phyloP scores from a whole-genome alignment of 1,140 invertebrate species.

The Papilio polyxenes region DNA sequence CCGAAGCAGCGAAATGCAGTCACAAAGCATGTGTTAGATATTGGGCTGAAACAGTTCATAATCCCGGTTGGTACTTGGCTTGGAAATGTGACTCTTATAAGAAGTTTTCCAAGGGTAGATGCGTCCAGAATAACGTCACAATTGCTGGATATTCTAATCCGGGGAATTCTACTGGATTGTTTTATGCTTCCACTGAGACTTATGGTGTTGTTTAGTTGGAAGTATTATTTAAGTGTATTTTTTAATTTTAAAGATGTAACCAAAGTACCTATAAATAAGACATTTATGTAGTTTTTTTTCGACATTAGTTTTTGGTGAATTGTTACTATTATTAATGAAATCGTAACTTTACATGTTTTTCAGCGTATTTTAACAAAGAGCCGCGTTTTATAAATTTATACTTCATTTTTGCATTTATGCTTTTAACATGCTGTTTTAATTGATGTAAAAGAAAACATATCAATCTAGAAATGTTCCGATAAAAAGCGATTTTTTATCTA shows the following conservation, averaged over 20 bases:
- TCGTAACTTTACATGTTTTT: too few relatives aligned
- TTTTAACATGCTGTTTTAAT: too few relatives aligned
- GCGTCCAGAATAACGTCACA: conserved; percentile 63
- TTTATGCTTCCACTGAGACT: conserved; percentile 67
- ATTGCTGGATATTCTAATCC: conserved; percentile 72
- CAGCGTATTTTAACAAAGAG: too few relatives aligned
- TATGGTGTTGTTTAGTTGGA: conserved; percentile 49
- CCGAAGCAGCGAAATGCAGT: conserved; percentile 68
- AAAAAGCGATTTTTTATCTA: neutral
- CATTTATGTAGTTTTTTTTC: too few relatives aligned
- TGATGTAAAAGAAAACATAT: too few relatives aligned
- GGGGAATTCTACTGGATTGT: conserved; percentile 71
- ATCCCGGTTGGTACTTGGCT: conserved; percentile 62
- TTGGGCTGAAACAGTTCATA: conserved; percentile 60
- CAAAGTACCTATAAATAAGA: too few relatives aligned
- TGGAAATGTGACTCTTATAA: conserved; percentile 68
- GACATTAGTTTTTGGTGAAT: too few relatives aligned
- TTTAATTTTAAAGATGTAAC: too few relatives aligned
- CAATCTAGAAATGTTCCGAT: too few relatives aligned
- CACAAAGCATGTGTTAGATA: conserved; percentile 70
- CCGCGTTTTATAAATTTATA: too few relatives aligned
- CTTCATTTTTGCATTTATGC: too few relatives aligned
- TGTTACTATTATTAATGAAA: too few relatives aligned
- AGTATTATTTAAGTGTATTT: neutral
- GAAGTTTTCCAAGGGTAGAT: conserved; percentile 58